Percentiles rank a stretch among this genome's conserved stretches.
phyloP scores from a whole-genome alignment of 2,888 invertebrate genomes.

The Ernsta delagoae region DNA sequence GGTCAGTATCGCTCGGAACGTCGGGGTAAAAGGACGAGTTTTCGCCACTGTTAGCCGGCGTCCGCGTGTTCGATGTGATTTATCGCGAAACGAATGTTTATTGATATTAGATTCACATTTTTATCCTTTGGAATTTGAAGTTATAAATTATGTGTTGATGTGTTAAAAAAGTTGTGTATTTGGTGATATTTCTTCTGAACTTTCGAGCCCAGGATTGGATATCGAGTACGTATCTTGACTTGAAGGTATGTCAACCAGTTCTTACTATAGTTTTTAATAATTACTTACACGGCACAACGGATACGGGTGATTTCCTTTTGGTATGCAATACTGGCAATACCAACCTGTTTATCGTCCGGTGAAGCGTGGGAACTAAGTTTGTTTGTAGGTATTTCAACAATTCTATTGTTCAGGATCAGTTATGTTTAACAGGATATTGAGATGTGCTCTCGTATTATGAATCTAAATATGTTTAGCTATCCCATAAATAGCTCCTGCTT shows the following conservation, averaged over 20 bases:
- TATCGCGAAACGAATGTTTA: slow-evolving; percentile 45
- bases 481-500: too few relatives aligned
- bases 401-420: slow-evolving; percentile 39
- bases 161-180: slow-evolving; percentile 53
- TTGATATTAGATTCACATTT: slow-evolving; percentile 53
- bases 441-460: too few relatives aligned
- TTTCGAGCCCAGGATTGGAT: slow-evolving; percentile 42
- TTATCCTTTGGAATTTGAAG: slow-evolving; percentile 66
- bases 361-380: slow-evolving; percentile 77
- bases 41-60: slow-evolving; percentile 48
- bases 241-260: slow-evolving; percentile 65
- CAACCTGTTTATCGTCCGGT: slow-evolving; percentile 78
- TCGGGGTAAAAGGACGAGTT: slow-evolving; percentile 45
- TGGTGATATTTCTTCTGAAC: slow-evolving; percentile 51
- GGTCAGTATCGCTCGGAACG: slow-evolving; percentile 62
- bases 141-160: slow-evolving; percentile 68
- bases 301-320: slow-evolving; percentile 72
- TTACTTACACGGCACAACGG: slow-evolving; percentile 57
- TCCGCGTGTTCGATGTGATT: slow-evolving; percentile 59
- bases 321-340: slow-evolving; percentile 58
- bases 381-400: slow-evolving; percentile 58
- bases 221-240: slow-evolving; percentile 39
- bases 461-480: too few relatives aligned
- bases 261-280: slow-evolving; percentile 58
- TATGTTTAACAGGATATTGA: not conserved